Evolutionary conservation across 2,113 vertebrate genomes (phyloP), one percentile per base, ranked within the genome.

Genomic region (Maccullochella peelii): DNA sequence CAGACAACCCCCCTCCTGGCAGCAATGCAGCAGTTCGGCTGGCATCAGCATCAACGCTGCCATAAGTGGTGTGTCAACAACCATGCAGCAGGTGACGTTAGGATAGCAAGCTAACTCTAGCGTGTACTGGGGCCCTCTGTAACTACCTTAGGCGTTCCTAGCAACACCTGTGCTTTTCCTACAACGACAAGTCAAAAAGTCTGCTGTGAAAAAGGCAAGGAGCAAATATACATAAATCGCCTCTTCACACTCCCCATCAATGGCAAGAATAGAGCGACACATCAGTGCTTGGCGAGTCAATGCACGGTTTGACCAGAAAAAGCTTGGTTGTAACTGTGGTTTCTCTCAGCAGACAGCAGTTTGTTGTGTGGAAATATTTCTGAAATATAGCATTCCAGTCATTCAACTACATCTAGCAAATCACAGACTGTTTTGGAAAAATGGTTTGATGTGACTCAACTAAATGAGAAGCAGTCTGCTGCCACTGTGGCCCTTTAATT

Each of bases 381-480:
- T 47, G 38, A 55, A 66, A 47, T 25, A 5, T 1, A 65, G 33
- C 8, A 1, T 38, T 77, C 66, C 73, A 81, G 33, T 77, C 44
- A 42, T 67, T 77, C n/a, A 72, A 68, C 67, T 33, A n/a, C 30
- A n/a, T 57, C 27, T 55, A 55, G 54, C 8, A 66, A 59, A 66
- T 86, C 44, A 5, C 33, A 38, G 50, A 23, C 42, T 18, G n/a
- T 54, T 83, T 79, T 49, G 40, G 80, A 79, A 79, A 30, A 83
- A 54, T 1, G 8, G 8, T 38, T 65, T 25, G 27, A 59, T 66
- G 66, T 71, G 50, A 73, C 52, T 67, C 15, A 66, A 18, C 16
- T 11, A 42, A 49, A 58, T 21, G 77, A 1, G 55, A 54, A 25
- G 55, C 47, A 55, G 47, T 10, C 38, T 12, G 21, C 49, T 63